Evolutionary conservation across 2,888 invertebrate species (phyloP).

Genomic region (Colostygia pectinataria): DNA sequence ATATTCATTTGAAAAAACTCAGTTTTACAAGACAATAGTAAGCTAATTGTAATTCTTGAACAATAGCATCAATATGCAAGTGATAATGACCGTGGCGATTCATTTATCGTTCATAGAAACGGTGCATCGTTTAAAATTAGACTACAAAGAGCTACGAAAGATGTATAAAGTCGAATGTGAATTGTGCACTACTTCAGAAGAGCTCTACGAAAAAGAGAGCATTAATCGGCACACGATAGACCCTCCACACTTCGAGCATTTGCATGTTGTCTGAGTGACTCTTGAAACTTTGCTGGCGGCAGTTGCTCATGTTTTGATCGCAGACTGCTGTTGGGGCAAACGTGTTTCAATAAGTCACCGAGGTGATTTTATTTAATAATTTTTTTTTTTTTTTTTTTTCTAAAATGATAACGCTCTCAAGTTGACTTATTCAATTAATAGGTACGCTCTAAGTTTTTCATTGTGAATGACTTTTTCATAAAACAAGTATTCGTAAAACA

Average conservation of each 20-base stretch:
- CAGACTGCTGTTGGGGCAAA: slow-evolving; percentile 5
- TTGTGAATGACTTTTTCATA: too few species aligned
- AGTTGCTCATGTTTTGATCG: slow-evolving; percentile 23
- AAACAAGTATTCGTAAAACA: neutral
- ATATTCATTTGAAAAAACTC: too few species aligned
- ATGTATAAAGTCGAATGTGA: slow-evolving; percentile 8
- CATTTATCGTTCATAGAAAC: slow-evolving; percentile 23
- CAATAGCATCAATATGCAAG: slow-evolving; percentile 48
- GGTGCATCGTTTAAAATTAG: slow-evolving; percentile 15
- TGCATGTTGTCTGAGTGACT: slow-evolving; percentile 29
- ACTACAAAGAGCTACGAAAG: slow-evolving; percentile 20
- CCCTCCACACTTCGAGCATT: slow-evolving; percentile 25
- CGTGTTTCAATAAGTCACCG: slow-evolving; percentile 8
- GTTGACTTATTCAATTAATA: too few species aligned
- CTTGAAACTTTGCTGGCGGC: slow-evolving; percentile 28
- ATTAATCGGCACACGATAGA: slow-evolving; percentile 22
- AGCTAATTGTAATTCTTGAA: slow-evolving; percentile 28
- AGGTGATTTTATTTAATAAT: neutral
- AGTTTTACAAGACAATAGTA: slow-evolving; percentile 15
- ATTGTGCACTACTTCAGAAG: slow-evolving; percentile 7
- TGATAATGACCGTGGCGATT: slow-evolving; percentile 49
- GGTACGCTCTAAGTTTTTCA: too few species aligned
- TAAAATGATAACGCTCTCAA: too few species aligned
- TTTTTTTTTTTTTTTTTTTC: too few species aligned
- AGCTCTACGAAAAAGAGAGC: slow-evolving; percentile 16